Percentiles rank a stretch among this genome's conserved stretches.
phyloP scores from a whole-genome alignment of 2,113 vertebrate species.

The Pelobates fuscus region DNA sequence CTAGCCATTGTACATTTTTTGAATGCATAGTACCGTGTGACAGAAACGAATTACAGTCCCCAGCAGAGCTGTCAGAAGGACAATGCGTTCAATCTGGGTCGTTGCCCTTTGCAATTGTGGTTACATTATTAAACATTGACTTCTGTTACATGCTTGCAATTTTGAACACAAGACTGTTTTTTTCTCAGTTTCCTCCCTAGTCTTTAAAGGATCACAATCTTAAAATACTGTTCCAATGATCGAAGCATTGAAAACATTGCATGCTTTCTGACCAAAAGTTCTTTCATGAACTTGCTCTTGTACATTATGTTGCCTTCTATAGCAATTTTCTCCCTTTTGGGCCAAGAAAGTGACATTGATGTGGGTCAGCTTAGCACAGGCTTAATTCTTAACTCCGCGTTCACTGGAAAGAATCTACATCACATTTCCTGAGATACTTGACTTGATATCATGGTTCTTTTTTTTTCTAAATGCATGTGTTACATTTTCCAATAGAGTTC shows the following conservation, averaged over 20 bases:
- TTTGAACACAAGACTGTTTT: constrained; percentile 40
- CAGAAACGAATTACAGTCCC: constrained; percentile 19
- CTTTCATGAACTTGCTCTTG: constrained; percentile 31
- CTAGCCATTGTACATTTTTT: neutral
- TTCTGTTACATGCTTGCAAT: neutral
- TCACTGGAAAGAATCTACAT: neutral
- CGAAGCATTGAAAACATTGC: constrained; percentile 47
- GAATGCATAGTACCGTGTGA: constrained; percentile 13
- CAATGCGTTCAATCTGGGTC: neutral
- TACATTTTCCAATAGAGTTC: neutral
- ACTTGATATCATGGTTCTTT: neutral
- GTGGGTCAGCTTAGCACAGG: constrained; percentile 29
- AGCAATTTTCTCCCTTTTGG: constrained; percentile 27
- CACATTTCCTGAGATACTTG: neutral
- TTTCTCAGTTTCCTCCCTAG: constrained; percentile 18
- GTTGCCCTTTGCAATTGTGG: neutral
- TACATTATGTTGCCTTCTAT: constrained; percentile 19
- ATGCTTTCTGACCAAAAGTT: constrained; percentile 36
- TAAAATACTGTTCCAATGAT: constrained; percentile 52
- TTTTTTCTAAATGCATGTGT: too few relatives aligned
- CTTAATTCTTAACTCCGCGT: constrained; percentile 27
- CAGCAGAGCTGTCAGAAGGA: neutral
- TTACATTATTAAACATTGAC: constrained; percentile 31
- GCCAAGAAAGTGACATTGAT: constrained; percentile 30
- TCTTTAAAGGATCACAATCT: constrained; percentile 42